Evolutionary conservation across 2,888 invertebrate species (phyloP), one percentile per base, ranked within the genome.

Genomic region (Oligia strigilis): DNA sequence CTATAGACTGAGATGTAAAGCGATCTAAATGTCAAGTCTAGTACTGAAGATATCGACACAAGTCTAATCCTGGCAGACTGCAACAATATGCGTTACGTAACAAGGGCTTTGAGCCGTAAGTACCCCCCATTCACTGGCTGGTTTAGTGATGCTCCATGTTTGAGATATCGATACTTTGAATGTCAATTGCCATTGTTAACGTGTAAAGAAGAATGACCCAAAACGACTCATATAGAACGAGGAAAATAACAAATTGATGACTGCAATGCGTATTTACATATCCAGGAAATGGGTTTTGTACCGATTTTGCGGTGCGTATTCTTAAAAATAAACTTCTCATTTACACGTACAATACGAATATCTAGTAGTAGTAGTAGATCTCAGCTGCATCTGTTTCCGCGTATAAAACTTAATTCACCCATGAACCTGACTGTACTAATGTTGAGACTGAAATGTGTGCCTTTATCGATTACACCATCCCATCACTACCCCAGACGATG

Each of bases 71-170:
- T 86, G 89, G 79, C 83, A 81, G 83, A 82, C 80, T 93, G 94
- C 92, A 94, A 95, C 93, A 91, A 93, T 94, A 94, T 93, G 93
- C 85, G 93, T 95, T 95, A 94, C 93, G 94, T 93, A 95, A 95
- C 94, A 94, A 92, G 91, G 91, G 93, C 94, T 95, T 95, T 95
- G 95, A 95, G 91, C 90, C 87, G 89, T 93, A 93, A 93, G 93
- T 94, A 94, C 88, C 89, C 89, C 90, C 91, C 92, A 94, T 94
- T 94, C 93, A 93, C 91, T 92, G 90, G 29, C 90, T 58, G 62
- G 73, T 82, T 65, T 94, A 94, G 94, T 88, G 95, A 88, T 92
- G 94, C 4, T 6, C n/a, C 2, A 1, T n/a, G 60, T 64, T 40
- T n/a, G 1, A 8, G 19, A 55, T 75, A 19, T 84, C 80, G 80